Evolutionary conservation across 2,888 invertebrate genomes (phyloP).

Genomic region (Drosophila neutralis): DNA sequence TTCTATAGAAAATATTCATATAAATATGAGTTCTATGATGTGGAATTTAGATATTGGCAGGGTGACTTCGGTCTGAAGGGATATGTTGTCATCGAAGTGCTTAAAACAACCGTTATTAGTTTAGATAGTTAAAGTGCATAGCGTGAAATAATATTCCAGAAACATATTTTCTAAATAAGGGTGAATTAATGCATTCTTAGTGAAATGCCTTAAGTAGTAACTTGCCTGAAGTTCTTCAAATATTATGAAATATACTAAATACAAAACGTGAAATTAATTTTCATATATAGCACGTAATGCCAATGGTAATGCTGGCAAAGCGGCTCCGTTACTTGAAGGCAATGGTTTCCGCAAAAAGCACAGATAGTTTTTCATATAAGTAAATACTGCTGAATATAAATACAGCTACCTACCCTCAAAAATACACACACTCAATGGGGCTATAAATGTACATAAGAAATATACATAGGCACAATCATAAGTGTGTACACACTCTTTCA

Average conservation of each 20-base stretch:
- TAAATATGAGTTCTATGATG: not conserved
- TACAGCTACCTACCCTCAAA: conserved; percentile 34
- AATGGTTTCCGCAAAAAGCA: conserved; percentile 35
- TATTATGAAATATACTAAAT: not conserved
- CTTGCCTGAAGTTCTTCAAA: not conserved
- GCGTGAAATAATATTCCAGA: not conserved
- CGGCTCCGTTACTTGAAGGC: conserved; percentile 31
- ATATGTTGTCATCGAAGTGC: not conserved
- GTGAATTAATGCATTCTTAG: not conserved
- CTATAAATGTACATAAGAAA: not conserved
- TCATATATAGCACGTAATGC: not conserved
- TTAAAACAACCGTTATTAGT: not conserved
- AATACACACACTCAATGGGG: not conserved
- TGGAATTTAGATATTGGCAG: not conserved
- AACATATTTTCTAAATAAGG: not conserved
- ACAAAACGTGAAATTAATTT: not conserved
- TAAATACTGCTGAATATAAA: conserved; percentile 1
- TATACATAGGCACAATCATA: not conserved
- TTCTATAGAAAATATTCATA: not conserved
- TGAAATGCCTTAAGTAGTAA: not conserved
- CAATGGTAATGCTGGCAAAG: conserved; percentile 28
- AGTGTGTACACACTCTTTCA: conserved; percentile 17
- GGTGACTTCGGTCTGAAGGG: not conserved
- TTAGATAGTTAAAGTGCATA: not conserved
- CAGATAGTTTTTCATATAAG: conserved; percentile 12